These are phyloP conservation scores for Polietes domitor DNA, from an alignment of 2,888 invertebrate genomes.

Conservation along the genomic window DNA sequence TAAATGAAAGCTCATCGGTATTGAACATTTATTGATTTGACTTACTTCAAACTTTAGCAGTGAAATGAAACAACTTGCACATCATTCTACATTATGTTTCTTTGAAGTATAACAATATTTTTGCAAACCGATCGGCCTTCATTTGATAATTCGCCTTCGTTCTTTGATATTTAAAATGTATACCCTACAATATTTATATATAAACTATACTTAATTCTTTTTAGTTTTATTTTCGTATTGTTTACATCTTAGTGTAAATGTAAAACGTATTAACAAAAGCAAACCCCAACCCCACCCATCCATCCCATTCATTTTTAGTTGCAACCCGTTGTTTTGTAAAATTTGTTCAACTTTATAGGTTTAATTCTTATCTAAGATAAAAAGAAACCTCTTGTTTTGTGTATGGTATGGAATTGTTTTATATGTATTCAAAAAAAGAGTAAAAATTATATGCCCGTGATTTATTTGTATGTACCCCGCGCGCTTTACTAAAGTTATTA, in stretches of 20 bases:
- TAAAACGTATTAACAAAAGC: constrained; percentile 50
- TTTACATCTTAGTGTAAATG: constrained; percentile 50
- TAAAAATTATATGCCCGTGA: constrained; percentile 44
- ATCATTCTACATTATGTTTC: background rate
- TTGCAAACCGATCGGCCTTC: background rate
- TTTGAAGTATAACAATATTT: background rate
- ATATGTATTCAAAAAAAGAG: constrained; percentile 74
- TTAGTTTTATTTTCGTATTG: constrained; percentile 47
- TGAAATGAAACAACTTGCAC: background rate
- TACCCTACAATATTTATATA: constrained; percentile 1
- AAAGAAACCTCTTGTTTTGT: constrained; percentile 42
- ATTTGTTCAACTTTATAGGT: constrained; percentile 34
- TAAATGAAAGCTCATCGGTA: constrained; percentile 55
- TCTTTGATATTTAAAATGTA: constrained; percentile 5
- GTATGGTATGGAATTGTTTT: constrained; percentile 72
- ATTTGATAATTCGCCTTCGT: background rate
- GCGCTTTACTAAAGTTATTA: constrained; percentile 40
- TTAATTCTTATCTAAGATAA: constrained; percentile 23
- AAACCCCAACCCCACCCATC: background rate
- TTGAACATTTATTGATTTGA: background rate
- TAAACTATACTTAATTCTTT: constrained; percentile 51
- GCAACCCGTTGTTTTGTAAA: constrained; percentile 44
- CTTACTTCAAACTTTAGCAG: background rate
- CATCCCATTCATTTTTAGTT: constrained; percentile 40
- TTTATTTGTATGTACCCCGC: constrained; percentile 43